phyloP scores from a whole-genome alignment of 1,140 invertebrate species.

The Cyrtorhinus lividipennis region DNA sequence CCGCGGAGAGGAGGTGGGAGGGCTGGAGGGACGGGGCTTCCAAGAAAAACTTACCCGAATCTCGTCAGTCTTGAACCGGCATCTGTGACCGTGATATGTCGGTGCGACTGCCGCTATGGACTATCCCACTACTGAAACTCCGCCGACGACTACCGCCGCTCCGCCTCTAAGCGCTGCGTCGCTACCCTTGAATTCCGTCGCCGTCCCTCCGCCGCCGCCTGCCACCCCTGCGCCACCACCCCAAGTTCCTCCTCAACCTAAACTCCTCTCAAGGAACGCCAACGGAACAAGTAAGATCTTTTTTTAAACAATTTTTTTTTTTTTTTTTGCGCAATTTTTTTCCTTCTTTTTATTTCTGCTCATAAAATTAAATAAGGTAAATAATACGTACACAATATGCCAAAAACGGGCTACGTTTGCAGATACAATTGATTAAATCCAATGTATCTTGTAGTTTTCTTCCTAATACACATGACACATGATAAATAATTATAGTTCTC shows the following conservation, averaged over 20 bases:
- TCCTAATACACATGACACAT: too few species aligned
- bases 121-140: conserved; percentile 13
- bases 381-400: too few species aligned
- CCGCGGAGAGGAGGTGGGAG: not conserved
- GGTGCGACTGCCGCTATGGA: not conserved
- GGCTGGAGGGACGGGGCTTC: not conserved
- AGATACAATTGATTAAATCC: too few species aligned
- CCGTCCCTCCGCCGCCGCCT: conserved; percentile 22
- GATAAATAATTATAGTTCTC: too few species aligned
- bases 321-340: too few species aligned
- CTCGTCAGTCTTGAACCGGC: not conserved
- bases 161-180: conserved; percentile 21
- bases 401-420: too few species aligned
- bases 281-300: conserved; percentile 36
- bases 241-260: conserved; percentile 27
- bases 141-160: conserved; percentile 19
- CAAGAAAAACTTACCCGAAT: too few species aligned
- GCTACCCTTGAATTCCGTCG: too few species aligned
- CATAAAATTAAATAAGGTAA: too few species aligned
- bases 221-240: conserved; percentile 25
- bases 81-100: not conserved
- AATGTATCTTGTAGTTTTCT: too few species aligned
- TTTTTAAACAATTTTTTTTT: too few species aligned
- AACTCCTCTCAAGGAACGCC: conserved; percentile 35
- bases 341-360: too few species aligned